A percentile compares a stretch with the other conserved stretches of the same genome.
Evolutionary conservation across 2,113 vertebrate species (phyloP).

Genomic region (Neolamprologus variostigma): DNA sequence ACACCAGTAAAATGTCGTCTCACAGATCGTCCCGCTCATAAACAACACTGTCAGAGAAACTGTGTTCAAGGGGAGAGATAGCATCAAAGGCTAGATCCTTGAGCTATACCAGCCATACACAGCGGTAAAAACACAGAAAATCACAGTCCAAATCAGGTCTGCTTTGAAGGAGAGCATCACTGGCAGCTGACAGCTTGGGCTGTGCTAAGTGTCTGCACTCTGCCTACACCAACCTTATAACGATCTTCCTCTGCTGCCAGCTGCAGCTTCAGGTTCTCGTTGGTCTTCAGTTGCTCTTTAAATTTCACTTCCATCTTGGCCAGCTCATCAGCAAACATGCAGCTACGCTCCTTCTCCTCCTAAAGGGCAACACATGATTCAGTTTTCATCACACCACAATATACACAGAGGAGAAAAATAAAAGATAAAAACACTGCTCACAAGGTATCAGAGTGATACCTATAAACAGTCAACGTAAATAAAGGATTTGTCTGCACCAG

Average conservation of each 20-base stretch:
- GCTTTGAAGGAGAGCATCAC: background rate
- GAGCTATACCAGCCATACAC: slow-evolving; percentile 47
- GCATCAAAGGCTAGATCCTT: slow-evolving; percentile 43
- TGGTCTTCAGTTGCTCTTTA: slow-evolving; percentile 91
- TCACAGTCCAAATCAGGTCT: background rate
- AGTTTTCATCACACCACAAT: background rate
- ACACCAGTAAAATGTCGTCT: slow-evolving; percentile 70
- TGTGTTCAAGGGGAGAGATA: slow-evolving; percentile 41
- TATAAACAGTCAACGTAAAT: background rate
- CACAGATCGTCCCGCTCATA: slow-evolving; percentile 55
- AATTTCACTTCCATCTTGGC: slow-evolving; percentile 89
- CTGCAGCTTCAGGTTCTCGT: slow-evolving; percentile 81
- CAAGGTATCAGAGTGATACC: background rate
- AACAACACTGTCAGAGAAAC: slow-evolving; percentile 61
- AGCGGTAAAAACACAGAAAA: slow-evolving; percentile 1
- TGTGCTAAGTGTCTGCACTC: background rate
- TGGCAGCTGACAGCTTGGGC: background rate
- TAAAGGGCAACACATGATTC: slow-evolving; percentile 37
- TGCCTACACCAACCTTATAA: slow-evolving; percentile 79
- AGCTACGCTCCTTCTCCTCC: slow-evolving; percentile 91
- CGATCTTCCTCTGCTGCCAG: slow-evolving; percentile 83
- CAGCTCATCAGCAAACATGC: slow-evolving; percentile 86
- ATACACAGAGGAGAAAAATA: background rate
- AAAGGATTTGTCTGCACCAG: background rate
- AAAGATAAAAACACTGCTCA: background rate